These are phyloP conservation scores for Pelosia muscerda DNA, from an alignment of 2,888 invertebrate species.

Conservation along the genomic window DNA sequence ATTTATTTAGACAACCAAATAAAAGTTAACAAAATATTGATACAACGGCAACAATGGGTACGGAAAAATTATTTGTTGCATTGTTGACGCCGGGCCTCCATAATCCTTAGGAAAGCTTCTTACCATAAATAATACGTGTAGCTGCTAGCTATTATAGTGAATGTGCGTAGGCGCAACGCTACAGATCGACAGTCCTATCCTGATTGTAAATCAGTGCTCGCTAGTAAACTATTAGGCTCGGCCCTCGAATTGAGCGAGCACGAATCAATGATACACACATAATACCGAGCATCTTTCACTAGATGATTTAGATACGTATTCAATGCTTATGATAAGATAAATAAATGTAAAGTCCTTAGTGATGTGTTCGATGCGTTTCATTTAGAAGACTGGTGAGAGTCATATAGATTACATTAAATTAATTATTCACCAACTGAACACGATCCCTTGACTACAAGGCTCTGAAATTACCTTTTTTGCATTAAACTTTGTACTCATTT, in stretches of 20 bases:
- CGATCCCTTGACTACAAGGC: background rate
- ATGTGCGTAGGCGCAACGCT: constrained; percentile 78
- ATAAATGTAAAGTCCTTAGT: background rate
- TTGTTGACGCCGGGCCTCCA: constrained; percentile 83
- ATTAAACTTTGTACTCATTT: background rate
- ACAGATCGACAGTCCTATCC: constrained; percentile 81
- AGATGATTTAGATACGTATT: constrained; percentile 16
- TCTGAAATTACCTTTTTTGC: background rate
- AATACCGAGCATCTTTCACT: constrained; percentile 16
- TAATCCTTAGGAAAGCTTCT: constrained; percentile 85
- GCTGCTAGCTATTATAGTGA: constrained; percentile 80
- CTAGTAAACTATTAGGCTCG: constrained; percentile 65
- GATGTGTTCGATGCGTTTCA: no score
- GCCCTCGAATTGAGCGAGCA: constrained; percentile 54
- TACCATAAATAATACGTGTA: constrained; percentile 86
- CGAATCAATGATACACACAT: constrained; percentile 26
- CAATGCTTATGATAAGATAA: constrained; percentile 12
- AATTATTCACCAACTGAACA: background rate
- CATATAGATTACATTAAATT: background rate
- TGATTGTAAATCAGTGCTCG: constrained; percentile 84
- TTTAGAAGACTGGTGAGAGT: background rate
- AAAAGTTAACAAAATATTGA: constrained; percentile 61
- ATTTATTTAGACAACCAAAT: constrained; percentile 56
- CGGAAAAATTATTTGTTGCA: constrained; percentile 68
- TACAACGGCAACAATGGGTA: constrained; percentile 56